phyloP scores from a whole-genome alignment of 2,113 vertebrate genomes.

The Uropsilus gracilis region DNA sequence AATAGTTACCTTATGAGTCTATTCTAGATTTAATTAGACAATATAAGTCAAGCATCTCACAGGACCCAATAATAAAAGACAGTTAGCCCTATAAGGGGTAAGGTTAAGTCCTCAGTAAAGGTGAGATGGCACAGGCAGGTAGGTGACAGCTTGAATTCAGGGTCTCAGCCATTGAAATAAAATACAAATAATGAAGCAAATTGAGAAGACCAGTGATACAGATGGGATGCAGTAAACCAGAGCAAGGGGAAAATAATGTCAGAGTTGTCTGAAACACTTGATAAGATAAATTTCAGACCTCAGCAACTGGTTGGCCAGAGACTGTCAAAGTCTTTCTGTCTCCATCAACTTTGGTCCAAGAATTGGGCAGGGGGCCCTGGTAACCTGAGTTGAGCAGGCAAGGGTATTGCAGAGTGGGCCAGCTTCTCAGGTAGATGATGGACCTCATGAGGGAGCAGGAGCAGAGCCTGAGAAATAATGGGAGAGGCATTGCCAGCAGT shows the following conservation, averaged over 20 bases:
- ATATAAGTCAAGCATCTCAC: background rate
- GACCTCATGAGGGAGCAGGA: too few species aligned
- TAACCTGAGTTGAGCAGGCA: background rate
- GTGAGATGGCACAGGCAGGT: background rate
- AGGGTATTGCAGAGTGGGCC: background rate
- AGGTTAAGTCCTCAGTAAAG: background rate
- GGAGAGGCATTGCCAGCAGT: background rate
- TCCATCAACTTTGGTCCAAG: background rate
- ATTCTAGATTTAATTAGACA: background rate
- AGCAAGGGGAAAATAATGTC: background rate
- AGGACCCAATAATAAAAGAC: background rate
- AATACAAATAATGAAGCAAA: background rate
- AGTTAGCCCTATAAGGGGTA: background rate
- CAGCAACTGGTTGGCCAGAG: background rate
- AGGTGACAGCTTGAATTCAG: background rate
- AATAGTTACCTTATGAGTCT: background rate
- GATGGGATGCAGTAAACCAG: background rate
- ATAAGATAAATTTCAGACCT: background rate
- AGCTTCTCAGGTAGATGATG: background rate
- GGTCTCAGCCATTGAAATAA: background rate
- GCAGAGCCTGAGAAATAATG: background rate
- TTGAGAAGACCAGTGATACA: background rate
- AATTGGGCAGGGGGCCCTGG: background rate
- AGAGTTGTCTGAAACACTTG: background rate
- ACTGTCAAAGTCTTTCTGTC: background rate